Conservation (phyloP, 2,888 invertebrate species). For the Pollenia angustigena region DNA sequence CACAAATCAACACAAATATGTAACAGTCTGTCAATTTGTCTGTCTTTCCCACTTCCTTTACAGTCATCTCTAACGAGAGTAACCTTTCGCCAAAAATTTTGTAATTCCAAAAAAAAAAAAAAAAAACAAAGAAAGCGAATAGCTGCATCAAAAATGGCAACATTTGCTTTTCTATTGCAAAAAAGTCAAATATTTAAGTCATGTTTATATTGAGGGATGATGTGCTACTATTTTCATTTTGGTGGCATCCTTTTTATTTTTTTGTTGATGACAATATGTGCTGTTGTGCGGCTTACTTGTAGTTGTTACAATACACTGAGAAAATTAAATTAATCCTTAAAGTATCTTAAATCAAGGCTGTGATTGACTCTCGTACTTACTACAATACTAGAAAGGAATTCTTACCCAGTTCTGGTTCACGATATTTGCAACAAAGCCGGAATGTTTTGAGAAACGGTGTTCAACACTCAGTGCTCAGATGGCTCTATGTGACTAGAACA, state of each 20-base stretch:
- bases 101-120: neutral
- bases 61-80: conserved; percentile 14
- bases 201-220: conserved; percentile 20
- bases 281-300: neutral
- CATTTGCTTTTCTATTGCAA: conserved; percentile 13
- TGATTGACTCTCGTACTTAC: no score
- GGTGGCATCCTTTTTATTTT: conserved; percentile 3
- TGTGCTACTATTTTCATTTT: neutral
- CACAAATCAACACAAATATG: conserved; percentile 43
- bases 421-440: no score
- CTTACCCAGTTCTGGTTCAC: no score
- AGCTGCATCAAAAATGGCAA: neutral
- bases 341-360: no score
- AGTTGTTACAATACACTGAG: neutral
- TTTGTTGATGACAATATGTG: conserved; percentile 6
- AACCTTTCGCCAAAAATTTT: conserved; percentile 42
- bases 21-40: conserved; percentile 18
- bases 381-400: no score
- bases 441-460: no score
- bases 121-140: neutral
- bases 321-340: neutral
- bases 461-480: no score
- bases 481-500: no score
- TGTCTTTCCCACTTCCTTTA: conserved; percentile 14
- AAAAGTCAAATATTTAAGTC: conserved; percentile 48